These are phyloP conservation scores for Drosophila lini DNA, from an alignment of 1,140 invertebrate genomes.

Conservation along the genomic window DNA sequence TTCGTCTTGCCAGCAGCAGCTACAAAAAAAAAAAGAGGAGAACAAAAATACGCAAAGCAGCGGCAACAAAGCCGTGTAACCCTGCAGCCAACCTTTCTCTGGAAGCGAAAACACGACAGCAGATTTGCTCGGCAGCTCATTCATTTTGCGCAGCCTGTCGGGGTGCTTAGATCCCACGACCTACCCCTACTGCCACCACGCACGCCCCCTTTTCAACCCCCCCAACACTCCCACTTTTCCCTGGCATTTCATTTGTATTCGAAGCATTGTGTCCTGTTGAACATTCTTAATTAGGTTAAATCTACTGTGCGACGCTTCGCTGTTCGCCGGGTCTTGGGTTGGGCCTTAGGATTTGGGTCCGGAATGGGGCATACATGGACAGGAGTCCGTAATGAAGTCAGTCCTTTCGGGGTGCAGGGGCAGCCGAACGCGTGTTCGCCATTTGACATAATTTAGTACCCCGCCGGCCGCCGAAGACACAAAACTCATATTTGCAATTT, in stretches of 20 bases:
- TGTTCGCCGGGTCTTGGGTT: slow-evolving; percentile 23
- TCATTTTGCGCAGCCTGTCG: slow-evolving; percentile 73
- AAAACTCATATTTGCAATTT: slow-evolving; percentile 82
- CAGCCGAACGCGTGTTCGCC: slow-evolving; percentile 52
- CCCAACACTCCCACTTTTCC: background rate
- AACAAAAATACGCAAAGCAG: slow-evolving; percentile 19
- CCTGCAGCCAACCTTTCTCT: slow-evolving; percentile 66
- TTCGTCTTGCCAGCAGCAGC: slow-evolving; percentile 70
- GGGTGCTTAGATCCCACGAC: slow-evolving; percentile 46
- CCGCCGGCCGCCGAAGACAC: slow-evolving; percentile 47
- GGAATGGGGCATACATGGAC: slow-evolving; percentile 5
- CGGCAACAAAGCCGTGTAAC: slow-evolving; percentile 53
- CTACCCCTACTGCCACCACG: background rate
- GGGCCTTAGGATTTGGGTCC: slow-evolving; percentile 19
- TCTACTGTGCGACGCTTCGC: slow-evolving; percentile 68
- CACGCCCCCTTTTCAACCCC: background rate
- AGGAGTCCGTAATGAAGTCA: slow-evolving; percentile 42
- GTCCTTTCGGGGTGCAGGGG: slow-evolving; percentile 16
- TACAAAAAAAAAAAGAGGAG: slow-evolving; percentile 17
- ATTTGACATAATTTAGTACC: slow-evolving; percentile 71
- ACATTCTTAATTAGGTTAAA: slow-evolving; percentile 85
- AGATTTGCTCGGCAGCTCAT: slow-evolving; percentile 80
- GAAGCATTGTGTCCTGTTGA: slow-evolving; percentile 83
- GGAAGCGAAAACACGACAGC: slow-evolving; percentile 70
- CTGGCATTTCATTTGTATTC: slow-evolving; percentile 83